Conservation (phyloP, 2,888 invertebrate genomes). For the Phania funesta region DNA sequence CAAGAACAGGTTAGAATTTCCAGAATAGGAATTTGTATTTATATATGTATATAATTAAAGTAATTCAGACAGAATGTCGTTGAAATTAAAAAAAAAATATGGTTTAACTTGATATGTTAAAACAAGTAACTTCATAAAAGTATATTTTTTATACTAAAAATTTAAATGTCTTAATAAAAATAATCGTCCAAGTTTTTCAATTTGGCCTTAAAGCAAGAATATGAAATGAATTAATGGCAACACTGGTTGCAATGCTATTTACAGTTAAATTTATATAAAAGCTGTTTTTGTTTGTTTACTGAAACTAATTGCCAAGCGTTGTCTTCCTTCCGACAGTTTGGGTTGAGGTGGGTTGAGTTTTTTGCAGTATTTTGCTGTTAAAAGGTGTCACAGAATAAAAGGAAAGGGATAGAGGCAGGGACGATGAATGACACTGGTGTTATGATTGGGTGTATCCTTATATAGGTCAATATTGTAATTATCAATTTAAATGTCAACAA, state of each 20-base stretch:
- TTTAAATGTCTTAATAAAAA: too few species aligned
- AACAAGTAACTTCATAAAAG: too few species aligned
- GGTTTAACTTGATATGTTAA: too few species aligned
- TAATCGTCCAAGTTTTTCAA: too few species aligned
- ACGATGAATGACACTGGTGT: conserved; percentile 10
- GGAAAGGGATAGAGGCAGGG: background rate
- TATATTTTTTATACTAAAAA: too few species aligned
- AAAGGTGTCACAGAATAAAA: conserved; percentile 15
- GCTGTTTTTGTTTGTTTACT: conserved; percentile 21
- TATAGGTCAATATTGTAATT: conserved; percentile 62
- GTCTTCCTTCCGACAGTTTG: background rate
- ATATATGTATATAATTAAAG: too few species aligned
- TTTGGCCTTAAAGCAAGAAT: too few species aligned
- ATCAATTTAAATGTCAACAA: conserved; percentile 56
- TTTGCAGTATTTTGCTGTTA: background rate
- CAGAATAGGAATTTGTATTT: too few species aligned
- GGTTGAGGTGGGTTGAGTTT: background rate
- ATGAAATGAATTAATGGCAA: background rate
- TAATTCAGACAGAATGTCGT: too few species aligned
- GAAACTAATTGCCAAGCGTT: conserved; percentile 51
- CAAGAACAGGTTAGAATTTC: too few species aligned
- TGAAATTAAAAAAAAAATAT: too few species aligned
- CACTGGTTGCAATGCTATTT: background rate
- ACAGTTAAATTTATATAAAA: background rate
- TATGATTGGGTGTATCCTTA: conserved; percentile 58